Conservation (phyloP, 2,797 vertebrate species). For the Decapterus maruadsi region DNA sequence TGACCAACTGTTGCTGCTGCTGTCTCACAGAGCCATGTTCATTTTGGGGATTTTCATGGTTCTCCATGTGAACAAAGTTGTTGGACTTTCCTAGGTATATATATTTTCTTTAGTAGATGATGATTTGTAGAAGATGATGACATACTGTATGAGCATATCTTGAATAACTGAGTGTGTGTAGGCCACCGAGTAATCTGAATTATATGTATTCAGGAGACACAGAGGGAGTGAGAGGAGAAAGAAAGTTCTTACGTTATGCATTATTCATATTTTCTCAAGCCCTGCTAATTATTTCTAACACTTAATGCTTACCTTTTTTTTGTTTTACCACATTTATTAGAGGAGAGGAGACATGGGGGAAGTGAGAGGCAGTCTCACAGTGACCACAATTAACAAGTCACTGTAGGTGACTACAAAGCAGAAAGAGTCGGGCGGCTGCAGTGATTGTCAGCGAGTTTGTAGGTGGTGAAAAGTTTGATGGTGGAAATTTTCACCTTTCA, state of each 20-base stretch:
- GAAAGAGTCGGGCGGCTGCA: not conserved
- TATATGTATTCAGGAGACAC: not conserved
- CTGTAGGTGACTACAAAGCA: not conserved
- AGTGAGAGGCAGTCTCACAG: not conserved
- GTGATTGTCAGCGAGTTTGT: not conserved
- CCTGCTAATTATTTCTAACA: conserved; percentile 23
- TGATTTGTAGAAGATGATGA: not conserved
- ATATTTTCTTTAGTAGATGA: not conserved
- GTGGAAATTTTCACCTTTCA: conserved; percentile 14
- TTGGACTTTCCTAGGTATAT: not conserved
- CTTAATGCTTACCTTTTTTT: not conserved
- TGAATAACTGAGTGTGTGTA: not conserved
- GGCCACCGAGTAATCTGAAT: not conserved
- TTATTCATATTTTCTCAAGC: conserved; percentile 20
- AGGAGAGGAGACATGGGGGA: not conserved
- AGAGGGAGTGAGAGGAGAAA: not conserved
- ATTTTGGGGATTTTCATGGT: conserved; percentile 16
- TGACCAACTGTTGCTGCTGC: conserved; percentile 9
- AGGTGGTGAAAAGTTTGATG: conserved; percentile 10
- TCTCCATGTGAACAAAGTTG: not conserved
- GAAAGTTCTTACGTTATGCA: not conserved
- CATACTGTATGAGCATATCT: not conserved
- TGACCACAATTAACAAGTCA: conserved; percentile 20
- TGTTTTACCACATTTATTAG: not conserved
- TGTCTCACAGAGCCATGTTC: conserved; percentile 11